Base-by-base conservation (phyloP, 2,797 vertebrate species). In the Taeniopygia guttata region DNA sequence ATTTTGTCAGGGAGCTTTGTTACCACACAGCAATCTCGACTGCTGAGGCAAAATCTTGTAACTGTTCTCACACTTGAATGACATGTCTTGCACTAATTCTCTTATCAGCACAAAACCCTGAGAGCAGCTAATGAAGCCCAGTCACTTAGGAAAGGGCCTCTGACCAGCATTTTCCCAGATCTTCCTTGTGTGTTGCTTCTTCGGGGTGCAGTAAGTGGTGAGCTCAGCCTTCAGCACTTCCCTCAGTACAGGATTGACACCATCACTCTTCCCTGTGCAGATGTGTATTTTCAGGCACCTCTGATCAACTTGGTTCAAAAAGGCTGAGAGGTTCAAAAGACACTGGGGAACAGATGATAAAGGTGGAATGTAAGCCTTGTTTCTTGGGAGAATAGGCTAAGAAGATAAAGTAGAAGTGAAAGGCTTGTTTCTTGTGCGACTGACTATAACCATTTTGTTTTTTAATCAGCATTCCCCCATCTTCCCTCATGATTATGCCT, bases 341-440 rank as follows among this genome's bases (percentile, higher is more conserved):
- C 74, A 94, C 40, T 79, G 75, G 52, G 54, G 43, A 94, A 76
- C 18, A 87, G 87, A 88, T 9, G 59, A 91, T 20, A 85, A 89
- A 93, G 82, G 63, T 27, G 69, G 60, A 77, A 89, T 2, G 20
- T 51, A 92, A 94, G 40, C 55, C 72, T 77, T 89, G 55, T 48
- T 91, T 77, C 72, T 67, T 67, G 16, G 16, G 51, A 76, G 20
- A 85, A 69, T 22, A 70, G 29, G 32, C 51, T 89, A 69, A 91
- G 78, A 84, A 72, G 42, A 88, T 13, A 64, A 84, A 92, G 46
- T 7, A 82, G 78, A 87, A 89, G 32, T 17, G 16, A 91, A 89
- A 93, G 16, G 13, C 64, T 89, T 59, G 32, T 83, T 80, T 87
- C 68, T 70, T 77, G 52, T 34, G 34, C 51, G 45, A 80, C 25